Conservation (phyloP, 2,113 vertebrate genomes). For the Oreocharis arfaki region DNA sequence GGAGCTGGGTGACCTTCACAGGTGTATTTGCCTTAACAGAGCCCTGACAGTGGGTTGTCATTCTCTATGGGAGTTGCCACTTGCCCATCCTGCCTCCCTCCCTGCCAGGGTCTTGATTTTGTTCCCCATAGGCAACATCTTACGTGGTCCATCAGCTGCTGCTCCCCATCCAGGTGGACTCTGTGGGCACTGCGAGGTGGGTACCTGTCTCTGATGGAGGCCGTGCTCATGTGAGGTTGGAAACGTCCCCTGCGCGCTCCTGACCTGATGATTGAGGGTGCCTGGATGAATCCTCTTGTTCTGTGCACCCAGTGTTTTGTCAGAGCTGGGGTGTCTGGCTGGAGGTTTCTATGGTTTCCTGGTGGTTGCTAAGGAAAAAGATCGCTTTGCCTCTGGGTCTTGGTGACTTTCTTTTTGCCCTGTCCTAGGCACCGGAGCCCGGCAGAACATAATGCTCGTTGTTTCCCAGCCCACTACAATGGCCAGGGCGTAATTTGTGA, state of each 20-base stretch:
- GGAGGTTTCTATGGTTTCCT: conserved; percentile 32
- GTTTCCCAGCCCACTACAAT: conserved; percentile 32
- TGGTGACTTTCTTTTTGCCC: conserved; percentile 39
- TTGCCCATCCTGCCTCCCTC: not conserved
- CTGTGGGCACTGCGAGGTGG: not conserved
- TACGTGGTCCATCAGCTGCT: not conserved
- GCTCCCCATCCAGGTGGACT: not conserved
- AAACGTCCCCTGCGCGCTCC: accelerated
- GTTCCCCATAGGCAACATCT: not conserved
- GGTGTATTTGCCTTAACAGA: not conserved
- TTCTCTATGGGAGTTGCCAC: not conserved
- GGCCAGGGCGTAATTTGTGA: conserved; percentile 15
- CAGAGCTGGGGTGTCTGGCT: not conserved
- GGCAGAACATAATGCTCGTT: conserved; percentile 12
- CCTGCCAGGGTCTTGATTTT: not conserved
- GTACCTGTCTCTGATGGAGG: not conserved
- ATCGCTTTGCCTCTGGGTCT: not conserved
- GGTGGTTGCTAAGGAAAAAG: conserved; percentile 23
- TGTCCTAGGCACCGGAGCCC: not conserved
- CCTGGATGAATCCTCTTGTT: not conserved
- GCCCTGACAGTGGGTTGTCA: not conserved
- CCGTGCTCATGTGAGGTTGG: accelerated
- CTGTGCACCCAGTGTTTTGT: not conserved
- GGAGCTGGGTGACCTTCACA: not conserved
- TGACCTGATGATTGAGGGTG: not conserved